These are phyloP conservation scores for Synergus gifuensis DNA, from an alignment of 2,888 invertebrate genomes.

Conservation along the genomic window DNA sequence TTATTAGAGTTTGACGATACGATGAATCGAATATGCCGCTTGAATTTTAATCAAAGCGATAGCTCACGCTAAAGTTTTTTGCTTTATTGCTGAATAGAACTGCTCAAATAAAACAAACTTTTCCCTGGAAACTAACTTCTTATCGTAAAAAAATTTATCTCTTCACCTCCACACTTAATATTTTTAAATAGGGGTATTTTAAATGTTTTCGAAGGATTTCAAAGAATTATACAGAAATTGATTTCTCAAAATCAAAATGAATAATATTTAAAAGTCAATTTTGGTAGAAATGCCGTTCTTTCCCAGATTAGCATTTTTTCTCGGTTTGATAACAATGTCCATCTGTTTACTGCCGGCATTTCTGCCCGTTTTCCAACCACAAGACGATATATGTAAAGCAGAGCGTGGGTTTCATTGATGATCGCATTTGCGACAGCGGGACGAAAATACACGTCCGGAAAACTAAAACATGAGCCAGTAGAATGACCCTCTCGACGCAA, in stretches of 20 bases:
- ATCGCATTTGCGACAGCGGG: slow-evolving; percentile 37
- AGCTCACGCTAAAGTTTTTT: background rate
- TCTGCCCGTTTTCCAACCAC: background rate
- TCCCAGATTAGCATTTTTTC: background rate
- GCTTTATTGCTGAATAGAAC: background rate
- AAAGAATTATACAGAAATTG: too few relatives aligned
- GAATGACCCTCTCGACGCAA: slow-evolving; percentile 35
- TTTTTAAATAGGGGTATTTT: too few relatives aligned
- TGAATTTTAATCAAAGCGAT: background rate
- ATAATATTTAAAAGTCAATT: background rate
- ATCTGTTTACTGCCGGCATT: background rate
- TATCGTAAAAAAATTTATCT: slow-evolving; percentile 13
- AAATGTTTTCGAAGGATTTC: too few relatives aligned
- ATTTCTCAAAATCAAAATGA: too few relatives aligned
- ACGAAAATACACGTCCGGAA: slow-evolving; percentile 38
- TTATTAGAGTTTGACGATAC: slow-evolving; percentile 10
- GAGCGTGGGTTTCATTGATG: slow-evolving; percentile 41
- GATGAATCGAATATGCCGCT: background rate
- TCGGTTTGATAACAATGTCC: background rate
- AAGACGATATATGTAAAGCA: slow-evolving; percentile 16
- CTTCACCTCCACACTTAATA: background rate
- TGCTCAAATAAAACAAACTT: background rate
- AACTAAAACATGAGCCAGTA: slow-evolving; percentile 35
- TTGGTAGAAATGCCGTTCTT: background rate
- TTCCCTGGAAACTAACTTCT: background rate